These are phyloP conservation scores for Agelastica alni DNA, from an alignment of 2,888 invertebrate genomes.

Conservation along the genomic window DNA sequence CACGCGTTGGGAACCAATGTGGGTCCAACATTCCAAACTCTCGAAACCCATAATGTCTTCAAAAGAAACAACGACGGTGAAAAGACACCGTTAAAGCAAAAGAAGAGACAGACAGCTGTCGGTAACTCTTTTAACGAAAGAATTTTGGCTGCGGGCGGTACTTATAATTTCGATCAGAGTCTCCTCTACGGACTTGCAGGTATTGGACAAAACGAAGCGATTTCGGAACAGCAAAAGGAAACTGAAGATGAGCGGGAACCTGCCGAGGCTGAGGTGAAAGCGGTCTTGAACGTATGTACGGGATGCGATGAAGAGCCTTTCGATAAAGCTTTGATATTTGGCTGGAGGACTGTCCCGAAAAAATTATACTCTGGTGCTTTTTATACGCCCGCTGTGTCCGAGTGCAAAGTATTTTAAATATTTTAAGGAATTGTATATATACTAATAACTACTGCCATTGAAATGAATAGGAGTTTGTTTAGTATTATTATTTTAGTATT, in stretches of 20 bases:
- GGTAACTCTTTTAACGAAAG: constrained; percentile 69
- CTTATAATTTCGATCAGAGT: constrained; percentile 57
- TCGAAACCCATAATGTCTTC: constrained; percentile 59
- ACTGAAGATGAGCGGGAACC: constrained; percentile 76
- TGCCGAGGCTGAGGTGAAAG: constrained; percentile 80
- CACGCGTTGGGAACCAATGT: constrained; percentile 64
- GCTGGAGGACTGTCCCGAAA: constrained; percentile 76
- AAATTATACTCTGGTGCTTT: constrained; percentile 75
- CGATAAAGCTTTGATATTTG: constrained; percentile 75
- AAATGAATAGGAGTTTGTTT: constrained; percentile 11
- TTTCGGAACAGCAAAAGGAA: constrained; percentile 64
- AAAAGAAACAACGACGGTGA: constrained; percentile 53
- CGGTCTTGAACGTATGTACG: constrained; percentile 78
- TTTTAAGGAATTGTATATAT: constrained; percentile 3
- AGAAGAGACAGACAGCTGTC: constrained; percentile 69
- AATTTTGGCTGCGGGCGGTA: constrained; percentile 57
- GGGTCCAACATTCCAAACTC: constrained; percentile 33
- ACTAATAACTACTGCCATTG: constrained; percentile 14
- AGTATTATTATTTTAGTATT: constrained; percentile 32
- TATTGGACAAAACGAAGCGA: constrained; percentile 67
- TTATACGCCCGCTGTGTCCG: constrained; percentile 68
- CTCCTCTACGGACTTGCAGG: constrained; percentile 69
- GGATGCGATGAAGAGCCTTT: constrained; percentile 79
- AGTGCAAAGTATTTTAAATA: constrained; percentile 57
- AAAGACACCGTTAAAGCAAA: constrained; percentile 52